Conservation (phyloP, 2,797 vertebrate species). For the Heterohyrax brucei region DNA sequence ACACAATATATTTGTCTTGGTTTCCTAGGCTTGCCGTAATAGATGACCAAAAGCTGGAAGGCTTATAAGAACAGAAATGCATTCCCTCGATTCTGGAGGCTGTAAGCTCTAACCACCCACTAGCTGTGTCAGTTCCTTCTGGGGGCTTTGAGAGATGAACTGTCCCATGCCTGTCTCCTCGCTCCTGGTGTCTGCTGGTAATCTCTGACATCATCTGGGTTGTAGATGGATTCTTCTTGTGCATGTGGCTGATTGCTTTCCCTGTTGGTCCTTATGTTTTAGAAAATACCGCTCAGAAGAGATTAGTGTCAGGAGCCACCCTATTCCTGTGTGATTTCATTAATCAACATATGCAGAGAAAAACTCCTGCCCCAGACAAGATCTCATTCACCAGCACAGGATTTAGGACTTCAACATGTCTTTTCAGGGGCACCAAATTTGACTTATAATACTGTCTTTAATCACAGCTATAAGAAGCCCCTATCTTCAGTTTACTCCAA, state of each 20-base stretch:
- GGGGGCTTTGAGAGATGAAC: background rate
- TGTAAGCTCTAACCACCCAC: background rate
- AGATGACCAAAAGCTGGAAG: background rate
- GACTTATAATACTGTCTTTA: background rate
- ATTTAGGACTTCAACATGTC: background rate
- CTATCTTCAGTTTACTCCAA: fast-evolving
- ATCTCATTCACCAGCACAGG: background rate
- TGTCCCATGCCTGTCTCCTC: background rate
- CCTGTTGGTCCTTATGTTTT: background rate
- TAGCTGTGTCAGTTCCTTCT: background rate
- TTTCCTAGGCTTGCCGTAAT: background rate
- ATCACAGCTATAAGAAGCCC: background rate
- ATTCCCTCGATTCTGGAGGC: background rate
- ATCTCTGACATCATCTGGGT: background rate
- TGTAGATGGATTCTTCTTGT: background rate
- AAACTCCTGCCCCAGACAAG: background rate
- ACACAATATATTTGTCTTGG: background rate
- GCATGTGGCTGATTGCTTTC: background rate
- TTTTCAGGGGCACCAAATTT: background rate
- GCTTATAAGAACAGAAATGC: background rate
- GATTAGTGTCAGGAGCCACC: background rate
- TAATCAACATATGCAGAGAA: background rate
- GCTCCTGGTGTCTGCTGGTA: background rate
- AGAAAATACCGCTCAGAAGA: background rate
- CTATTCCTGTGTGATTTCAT: background rate